These are phyloP conservation scores for Ephydatia muelleri DNA, from an alignment of 37 sponge, comb jelly and placozoan genomes.

Conservation along the genomic window DNA sequence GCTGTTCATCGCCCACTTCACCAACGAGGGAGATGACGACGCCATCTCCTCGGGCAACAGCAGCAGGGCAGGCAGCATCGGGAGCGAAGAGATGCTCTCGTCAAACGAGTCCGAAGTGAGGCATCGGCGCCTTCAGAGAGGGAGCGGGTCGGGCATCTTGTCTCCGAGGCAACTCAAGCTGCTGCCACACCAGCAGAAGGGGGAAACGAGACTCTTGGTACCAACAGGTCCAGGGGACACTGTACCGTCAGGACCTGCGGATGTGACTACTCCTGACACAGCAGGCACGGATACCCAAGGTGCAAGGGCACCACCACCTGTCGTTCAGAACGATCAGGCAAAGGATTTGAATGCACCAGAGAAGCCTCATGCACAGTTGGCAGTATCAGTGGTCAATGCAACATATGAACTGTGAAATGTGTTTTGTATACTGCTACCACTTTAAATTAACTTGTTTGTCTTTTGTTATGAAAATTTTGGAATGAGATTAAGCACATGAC, in stretches of 20 bases:
- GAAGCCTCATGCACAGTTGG: not conserved
- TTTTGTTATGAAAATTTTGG: not conserved
- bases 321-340: not conserved
- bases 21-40: slow-evolving; percentile 42
- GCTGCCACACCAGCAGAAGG: not conserved
- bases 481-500: no score
- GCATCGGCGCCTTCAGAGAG: not conserved
- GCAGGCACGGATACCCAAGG: not conserved
- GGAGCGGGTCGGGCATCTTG: not conserved
- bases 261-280: not conserved
- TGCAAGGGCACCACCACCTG: not conserved
- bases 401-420: not conserved
- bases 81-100: slow-evolving; percentile 20
- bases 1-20: slow-evolving; percentile 31
- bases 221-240: no score
- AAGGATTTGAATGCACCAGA: not conserved
- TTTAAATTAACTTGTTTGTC: not conserved
- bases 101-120: not conserved
- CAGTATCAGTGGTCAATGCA: not conserved
- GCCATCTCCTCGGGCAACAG: slow-evolving; percentile 34
- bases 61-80: slow-evolving; percentile 38
- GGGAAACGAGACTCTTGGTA: not conserved
- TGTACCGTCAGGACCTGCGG: not conserved
- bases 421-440: not conserved
- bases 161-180: not conserved